Conservation (phyloP, 2,888 invertebrate genomes). For the Scaptomyza tumidula region DNA sequence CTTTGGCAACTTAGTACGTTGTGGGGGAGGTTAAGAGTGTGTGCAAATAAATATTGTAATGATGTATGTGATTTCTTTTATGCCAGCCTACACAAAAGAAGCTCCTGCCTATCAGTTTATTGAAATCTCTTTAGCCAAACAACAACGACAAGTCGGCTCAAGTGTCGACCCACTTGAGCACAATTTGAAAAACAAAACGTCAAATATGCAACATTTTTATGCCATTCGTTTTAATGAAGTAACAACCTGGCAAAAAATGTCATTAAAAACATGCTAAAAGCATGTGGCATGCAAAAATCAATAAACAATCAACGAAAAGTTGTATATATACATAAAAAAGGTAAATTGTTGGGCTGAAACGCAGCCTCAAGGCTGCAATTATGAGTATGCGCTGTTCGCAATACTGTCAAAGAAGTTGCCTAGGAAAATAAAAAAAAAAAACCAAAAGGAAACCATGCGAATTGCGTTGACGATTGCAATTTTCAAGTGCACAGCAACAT, state of each 20-base stretch:
- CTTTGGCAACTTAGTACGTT: slow-evolving; percentile 28
- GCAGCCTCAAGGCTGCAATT: slow-evolving; percentile 71
- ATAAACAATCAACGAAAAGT: slow-evolving; percentile 69
- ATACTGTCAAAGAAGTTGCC: slow-evolving; percentile 63
- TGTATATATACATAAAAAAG: slow-evolving; percentile 8
- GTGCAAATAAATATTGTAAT: slow-evolving; percentile 77
- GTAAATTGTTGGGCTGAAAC: slow-evolving; percentile 14
- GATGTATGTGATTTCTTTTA: slow-evolving; percentile 76
- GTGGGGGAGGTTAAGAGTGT: slow-evolving; percentile 58
- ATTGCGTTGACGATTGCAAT: slow-evolving; percentile 72
- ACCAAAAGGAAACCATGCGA: slow-evolving; percentile 26
- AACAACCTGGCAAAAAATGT: slow-evolving; percentile 69
- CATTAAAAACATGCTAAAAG: slow-evolving; percentile 71
- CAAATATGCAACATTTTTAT: slow-evolving; percentile 62
- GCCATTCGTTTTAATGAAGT: slow-evolving; percentile 70
- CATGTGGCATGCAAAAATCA: slow-evolving; percentile 64
- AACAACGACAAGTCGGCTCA: slow-evolving; percentile 58
- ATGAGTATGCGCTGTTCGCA: slow-evolving; percentile 45
- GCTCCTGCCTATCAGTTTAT: slow-evolving; percentile 68
- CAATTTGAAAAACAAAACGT: slow-evolving; percentile 31
- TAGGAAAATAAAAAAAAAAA: slow-evolving; percentile 26
- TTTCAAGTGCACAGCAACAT: slow-evolving; percentile 66
- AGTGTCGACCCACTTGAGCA: slow-evolving; percentile 59
- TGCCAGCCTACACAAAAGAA: slow-evolving; percentile 50
- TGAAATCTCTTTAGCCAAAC: slow-evolving; percentile 67